phyloP scores from a whole-genome alignment of 1,140 invertebrate species.

The Kradibia gibbosae region DNA sequence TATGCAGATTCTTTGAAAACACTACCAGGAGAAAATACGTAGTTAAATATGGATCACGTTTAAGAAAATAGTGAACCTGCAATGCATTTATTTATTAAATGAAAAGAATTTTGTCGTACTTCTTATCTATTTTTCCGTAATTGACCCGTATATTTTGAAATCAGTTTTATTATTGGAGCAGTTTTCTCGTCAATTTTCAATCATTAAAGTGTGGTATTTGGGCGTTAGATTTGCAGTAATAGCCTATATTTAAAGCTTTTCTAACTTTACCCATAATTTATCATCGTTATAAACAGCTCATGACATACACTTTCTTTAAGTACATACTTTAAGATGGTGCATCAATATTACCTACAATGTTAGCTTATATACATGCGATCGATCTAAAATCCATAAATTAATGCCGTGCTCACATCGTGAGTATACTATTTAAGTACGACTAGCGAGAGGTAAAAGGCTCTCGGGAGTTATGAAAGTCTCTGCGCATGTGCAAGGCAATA shows the following conservation, averaged over 20 bases:
- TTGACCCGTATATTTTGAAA: not conserved
- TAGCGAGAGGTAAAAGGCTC: slow-evolving; percentile 1
- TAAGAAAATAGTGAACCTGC: not conserved
- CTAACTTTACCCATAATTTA: not conserved
- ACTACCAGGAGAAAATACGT: too few species aligned
- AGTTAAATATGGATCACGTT: too few species aligned
- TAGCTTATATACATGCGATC: not conserved
- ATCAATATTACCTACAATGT: not conserved
- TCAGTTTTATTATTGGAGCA: not conserved
- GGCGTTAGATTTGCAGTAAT: not conserved
- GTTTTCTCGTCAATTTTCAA: not conserved
- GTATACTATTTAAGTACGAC: not conserved
- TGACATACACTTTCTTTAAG: not conserved
- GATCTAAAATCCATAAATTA: slow-evolving; percentile 3
- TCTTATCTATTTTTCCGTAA: not conserved
- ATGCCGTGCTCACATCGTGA: not conserved
- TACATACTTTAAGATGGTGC: not conserved
- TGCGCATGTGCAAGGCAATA: not conserved
- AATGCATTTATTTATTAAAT: not conserved
- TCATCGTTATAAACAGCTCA: not conserved
- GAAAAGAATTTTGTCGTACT: too few species aligned
- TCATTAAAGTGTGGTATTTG: not conserved
- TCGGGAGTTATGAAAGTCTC: not conserved
- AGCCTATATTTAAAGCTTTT: not conserved
- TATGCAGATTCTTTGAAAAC: too few species aligned